A percentile compares a stretch with the other conserved stretches of the same genome.
Conservation (phyloP, 2,113 vertebrate species). For the Etheostoma spectabile region DNA sequence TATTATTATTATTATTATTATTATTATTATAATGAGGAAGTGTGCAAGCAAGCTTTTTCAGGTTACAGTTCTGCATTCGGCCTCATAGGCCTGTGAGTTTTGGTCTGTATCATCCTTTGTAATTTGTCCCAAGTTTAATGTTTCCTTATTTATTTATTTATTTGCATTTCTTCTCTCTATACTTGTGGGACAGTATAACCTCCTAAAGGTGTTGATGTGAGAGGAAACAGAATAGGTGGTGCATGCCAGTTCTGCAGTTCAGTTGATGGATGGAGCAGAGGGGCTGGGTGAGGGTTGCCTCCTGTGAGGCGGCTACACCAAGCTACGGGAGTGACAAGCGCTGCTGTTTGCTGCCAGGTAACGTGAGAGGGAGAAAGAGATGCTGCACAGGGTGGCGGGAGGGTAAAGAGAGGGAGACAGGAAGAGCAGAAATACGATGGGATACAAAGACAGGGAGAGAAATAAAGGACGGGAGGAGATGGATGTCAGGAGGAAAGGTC, state of each 20-base stretch:
- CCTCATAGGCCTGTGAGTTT: not conserved
- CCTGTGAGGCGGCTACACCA: conserved; percentile 42
- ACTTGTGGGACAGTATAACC: not conserved
- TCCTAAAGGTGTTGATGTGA: conserved; percentile 45
- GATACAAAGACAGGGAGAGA: conserved; percentile 4
- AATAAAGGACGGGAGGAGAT: conserved; percentile 37
- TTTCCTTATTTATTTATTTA: not conserved
- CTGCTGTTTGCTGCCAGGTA: conserved; percentile 58
- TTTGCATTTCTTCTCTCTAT: not conserved
- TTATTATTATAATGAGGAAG: not conserved
- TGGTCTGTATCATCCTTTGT: not conserved
- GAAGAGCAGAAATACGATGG: conserved; percentile 23
- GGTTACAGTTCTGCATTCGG: not conserved
- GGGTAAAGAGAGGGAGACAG: conserved; percentile 32
- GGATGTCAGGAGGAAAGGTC: conserved; percentile 63
- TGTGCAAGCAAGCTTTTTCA: not conserved
- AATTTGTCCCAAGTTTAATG: not conserved
- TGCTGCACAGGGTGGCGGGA: conserved; percentile 34
- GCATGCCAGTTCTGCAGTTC: conserved; percentile 56
- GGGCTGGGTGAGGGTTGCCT: conserved; percentile 54
- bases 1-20: no score
- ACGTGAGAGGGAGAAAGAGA: conserved; percentile 41
- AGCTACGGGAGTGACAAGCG: conserved; percentile 63
- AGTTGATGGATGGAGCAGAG: conserved; percentile 62
- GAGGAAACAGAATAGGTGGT: conserved; percentile 48